A percentile compares a stretch with the other conserved stretches of the same genome.
Evolutionary conservation across 2,797 vertebrate genomes (phyloP).

Genomic region (Myoxocephalus aenaeus): DNA sequence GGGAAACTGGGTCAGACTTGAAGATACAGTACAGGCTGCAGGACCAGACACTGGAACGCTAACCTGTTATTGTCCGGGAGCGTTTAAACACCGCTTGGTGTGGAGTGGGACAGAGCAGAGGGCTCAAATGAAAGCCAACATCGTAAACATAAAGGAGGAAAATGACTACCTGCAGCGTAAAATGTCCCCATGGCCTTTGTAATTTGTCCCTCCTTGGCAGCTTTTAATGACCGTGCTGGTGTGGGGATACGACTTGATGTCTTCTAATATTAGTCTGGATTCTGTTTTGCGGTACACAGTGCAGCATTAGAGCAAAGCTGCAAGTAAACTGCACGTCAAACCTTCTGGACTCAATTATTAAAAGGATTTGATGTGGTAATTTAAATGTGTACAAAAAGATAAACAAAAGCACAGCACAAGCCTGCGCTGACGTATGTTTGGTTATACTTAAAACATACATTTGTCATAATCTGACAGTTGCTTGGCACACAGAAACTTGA

Average conservation of each 20-base stretch:
- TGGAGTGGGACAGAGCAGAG: conserved; percentile 70
- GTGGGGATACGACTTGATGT: conserved; percentile 63
- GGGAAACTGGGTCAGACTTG: conserved; percentile 66
- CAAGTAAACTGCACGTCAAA: conserved; percentile 31
- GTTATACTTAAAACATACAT: conserved; percentile 63
- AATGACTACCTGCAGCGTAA: conserved; percentile 80
- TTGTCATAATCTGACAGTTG: conserved; percentile 57
- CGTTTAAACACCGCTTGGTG: conserved; percentile 81
- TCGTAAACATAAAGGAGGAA: conserved; percentile 80
- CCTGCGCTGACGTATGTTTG: conserved; percentile 52
- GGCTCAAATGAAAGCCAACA: conserved; percentile 77
- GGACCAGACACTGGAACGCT: conserved; percentile 78
- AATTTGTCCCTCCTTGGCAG: conserved; percentile 75
- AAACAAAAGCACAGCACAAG: conserved; percentile 51
- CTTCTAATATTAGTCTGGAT: conserved; percentile 74
- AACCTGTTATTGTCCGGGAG: conserved; percentile 85
- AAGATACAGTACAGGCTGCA: conserved; percentile 62
- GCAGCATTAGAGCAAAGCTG: conserved; percentile 45
- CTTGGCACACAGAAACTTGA: conserved; percentile 41
- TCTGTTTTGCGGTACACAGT: conserved; percentile 37
- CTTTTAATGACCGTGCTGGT: conserved; percentile 76
- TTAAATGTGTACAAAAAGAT: conserved; percentile 49
- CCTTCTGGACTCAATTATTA: conserved; percentile 51
- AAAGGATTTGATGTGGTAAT: conserved; percentile 50
- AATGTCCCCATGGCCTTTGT: conserved; percentile 77